Evolutionary conservation across 2,797 vertebrate species (phyloP).

Genomic region (Schizopygopsis malacanthus): DNA sequence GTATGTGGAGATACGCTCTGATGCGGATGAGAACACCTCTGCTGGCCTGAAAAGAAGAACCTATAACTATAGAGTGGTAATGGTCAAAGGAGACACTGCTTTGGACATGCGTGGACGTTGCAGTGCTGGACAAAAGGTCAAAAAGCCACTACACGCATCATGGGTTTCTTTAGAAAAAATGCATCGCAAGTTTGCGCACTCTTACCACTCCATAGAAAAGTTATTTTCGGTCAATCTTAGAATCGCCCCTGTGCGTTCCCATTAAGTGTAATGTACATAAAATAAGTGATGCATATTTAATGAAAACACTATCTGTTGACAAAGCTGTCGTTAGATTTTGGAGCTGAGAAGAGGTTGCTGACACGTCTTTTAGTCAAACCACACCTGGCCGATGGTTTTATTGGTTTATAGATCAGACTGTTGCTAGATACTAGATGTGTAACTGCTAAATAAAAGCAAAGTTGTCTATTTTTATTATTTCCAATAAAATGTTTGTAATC

Average conservation of each 20-base stretch:
- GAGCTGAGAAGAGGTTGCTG: neutral
- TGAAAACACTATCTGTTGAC: neutral
- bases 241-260: too few species aligned
- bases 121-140: too few species aligned
- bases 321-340: neutral
- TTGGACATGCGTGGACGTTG: too few species aligned
- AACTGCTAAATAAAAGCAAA: neutral
- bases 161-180: neutral
- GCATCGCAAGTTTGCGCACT: neutral
- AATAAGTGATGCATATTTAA: neutral
- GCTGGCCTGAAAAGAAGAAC: slow-evolving; percentile 75
- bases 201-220: neutral
- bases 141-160: neutral
- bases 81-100: too few species aligned
- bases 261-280: neutral
- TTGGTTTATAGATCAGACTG: neutral
- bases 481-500: neutral
- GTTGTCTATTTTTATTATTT: neutral
- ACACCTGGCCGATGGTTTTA: neutral
- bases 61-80: too few species aligned
- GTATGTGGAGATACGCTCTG: slow-evolving; percentile 96
- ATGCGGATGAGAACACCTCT: slow-evolving; percentile 90
- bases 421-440: neutral
- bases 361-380: neutral
- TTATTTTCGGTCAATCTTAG: neutral